Conservation (phyloP, 2,888 invertebrate genomes). For the Prosapia bicincta region DNA sequence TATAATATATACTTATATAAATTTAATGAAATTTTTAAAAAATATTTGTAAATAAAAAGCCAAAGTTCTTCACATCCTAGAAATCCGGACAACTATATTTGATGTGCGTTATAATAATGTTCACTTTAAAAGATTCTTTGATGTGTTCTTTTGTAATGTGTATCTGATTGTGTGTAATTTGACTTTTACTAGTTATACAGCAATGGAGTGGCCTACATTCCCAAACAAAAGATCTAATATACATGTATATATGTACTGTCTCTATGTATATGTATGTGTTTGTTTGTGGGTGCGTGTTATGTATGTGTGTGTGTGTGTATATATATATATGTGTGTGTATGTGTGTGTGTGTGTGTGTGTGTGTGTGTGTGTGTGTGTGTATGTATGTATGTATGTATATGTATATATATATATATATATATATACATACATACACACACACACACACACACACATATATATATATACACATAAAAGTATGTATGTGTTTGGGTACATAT, state of each 20-base stretch:
- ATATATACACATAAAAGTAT: constrained; percentile 4
- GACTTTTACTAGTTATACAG: constrained; percentile 21
- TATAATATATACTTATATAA: not conserved
- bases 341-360: not conserved
- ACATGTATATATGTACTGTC: no score
- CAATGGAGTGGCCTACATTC: constrained; percentile 12
- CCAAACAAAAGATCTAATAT: constrained; percentile 12
- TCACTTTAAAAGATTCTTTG: constrained; percentile 27
- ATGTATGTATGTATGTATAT: no score
- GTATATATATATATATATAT: constrained; percentile 8
- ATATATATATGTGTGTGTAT: constrained; percentile 6
- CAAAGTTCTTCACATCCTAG: not conserved
- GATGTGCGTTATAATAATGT: constrained; percentile 25
- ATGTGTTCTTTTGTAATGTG: constrained; percentile 28
- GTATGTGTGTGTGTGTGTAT: no score
- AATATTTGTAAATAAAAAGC: not conserved
- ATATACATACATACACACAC: constrained; percentile 8
- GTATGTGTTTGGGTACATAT: constrained; percentile 14
- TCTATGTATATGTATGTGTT: no score
- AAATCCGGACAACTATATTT: constrained; percentile 8
- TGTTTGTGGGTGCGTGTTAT: no score
- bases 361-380: not conserved
- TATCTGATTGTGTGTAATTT: constrained; percentile 26
- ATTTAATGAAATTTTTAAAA: not conserved
- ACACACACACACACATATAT: constrained; percentile 15